These are phyloP conservation scores for Lordiphosa clarofinis DNA, from an alignment of 1,140 invertebrate genomes.

Conservation along the genomic window DNA sequence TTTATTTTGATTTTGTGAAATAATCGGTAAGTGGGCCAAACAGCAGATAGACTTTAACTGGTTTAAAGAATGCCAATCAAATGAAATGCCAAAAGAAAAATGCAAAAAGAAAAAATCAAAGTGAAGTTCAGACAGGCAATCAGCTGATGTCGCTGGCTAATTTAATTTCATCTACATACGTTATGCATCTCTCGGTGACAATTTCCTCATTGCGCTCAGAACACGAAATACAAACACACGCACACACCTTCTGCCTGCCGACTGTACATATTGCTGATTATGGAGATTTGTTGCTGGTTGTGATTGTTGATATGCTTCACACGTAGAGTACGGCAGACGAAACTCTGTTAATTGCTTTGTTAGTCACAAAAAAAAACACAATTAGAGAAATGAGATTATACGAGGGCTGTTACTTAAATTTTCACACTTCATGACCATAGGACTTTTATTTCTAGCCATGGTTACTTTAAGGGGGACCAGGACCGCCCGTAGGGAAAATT, in stretches of 20 bases:
- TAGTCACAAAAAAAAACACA: conserved; percentile 42
- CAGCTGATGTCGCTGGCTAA: conserved; percentile 5
- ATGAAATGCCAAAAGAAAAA: too few relatives aligned
- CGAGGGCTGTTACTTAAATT: too few relatives aligned
- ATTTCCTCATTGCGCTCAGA: conserved; percentile 9
- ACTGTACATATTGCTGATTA: conserved; percentile 13
- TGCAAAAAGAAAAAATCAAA: too few relatives aligned
- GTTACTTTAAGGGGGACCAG: too few relatives aligned
- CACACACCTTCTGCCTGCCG: conserved; percentile 17
- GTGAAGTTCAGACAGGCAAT: conserved; percentile 21
- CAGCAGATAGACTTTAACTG: too few relatives aligned
- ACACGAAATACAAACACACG: conserved; percentile 2
- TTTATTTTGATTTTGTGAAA: conserved; percentile 32
- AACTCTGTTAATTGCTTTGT: conserved; percentile 64
- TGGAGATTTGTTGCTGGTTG: conserved; percentile 10
- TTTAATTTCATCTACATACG: conserved; percentile 3
- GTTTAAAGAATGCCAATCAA: too few relatives aligned
- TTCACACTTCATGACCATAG: too few relatives aligned
- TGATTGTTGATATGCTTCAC: conserved; percentile 37
- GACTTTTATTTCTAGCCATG: too few relatives aligned
- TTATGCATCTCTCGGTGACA: conserved; percentile 12
- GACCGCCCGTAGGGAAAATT: too few relatives aligned
- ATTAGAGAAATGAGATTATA: conserved; percentile 9
- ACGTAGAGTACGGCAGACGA: conserved; percentile 49
- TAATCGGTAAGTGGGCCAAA: conserved; percentile 2